Conservation (phyloP, 2,888 invertebrate genomes). For the Sphecodes monilicornis region DNA sequence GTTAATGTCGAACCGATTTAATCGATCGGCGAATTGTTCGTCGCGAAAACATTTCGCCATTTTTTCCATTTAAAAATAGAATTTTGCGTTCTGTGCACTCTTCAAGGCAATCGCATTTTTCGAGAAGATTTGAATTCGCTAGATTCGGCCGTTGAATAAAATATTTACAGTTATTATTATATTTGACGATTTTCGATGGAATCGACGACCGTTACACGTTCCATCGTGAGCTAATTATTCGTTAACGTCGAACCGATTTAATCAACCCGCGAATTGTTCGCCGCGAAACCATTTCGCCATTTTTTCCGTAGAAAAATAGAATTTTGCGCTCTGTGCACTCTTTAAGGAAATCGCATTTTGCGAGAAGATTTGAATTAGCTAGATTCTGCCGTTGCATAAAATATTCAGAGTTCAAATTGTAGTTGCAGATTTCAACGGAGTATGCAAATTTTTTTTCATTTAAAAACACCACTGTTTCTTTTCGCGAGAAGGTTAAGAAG, state of each 20-base stretch:
- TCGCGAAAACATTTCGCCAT: too few species aligned
- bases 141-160: too few species aligned
- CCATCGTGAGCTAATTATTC: neutral
- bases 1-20: too few species aligned
- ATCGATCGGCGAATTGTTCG: neutral
- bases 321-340: neutral
- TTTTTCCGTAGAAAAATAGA: neutral
- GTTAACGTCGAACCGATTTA: neutral
- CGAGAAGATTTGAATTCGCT: too few species aligned
- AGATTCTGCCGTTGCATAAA: neutral
- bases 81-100: too few species aligned
- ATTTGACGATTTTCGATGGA: slow-evolving; percentile 12
- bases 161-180: too few species aligned
- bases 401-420: neutral
- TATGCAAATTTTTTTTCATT: slow-evolving; percentile 21
- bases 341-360: neutral
- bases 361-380: neutral
- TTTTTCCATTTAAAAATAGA: too few species aligned
- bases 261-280: neutral
- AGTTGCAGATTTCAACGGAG: neutral
- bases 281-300: neutral
- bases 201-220: slow-evolving; percentile 9
- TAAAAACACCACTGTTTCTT: too few species aligned
- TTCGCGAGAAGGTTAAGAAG: neutral
- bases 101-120: too few species aligned